Base-by-base conservation (phyloP, 1,140 invertebrate species). In the Drosophila baimaii region DNA sequence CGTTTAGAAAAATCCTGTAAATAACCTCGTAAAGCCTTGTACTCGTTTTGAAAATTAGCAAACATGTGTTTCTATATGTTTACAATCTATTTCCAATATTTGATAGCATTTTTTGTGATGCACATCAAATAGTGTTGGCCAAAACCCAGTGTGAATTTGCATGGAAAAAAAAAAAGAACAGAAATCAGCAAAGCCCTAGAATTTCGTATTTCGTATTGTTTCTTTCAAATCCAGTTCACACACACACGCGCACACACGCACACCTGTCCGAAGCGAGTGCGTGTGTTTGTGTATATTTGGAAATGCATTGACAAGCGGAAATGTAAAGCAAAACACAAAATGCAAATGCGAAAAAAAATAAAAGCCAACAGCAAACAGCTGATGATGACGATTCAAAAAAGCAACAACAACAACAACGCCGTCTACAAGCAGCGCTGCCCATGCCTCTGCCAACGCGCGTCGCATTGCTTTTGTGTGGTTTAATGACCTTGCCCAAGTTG, bases 401-500 rank as follows among this genome's bases (percentile, higher is more conserved):
- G 43, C n/a, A 62, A 62, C 31, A 65, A 17, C 35, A 51, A 63
- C 54, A 56, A 43, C 44, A 85, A 74, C 79, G 82, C 59, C 79
- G 25, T 46, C 47, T 31, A 51, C 29, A 52, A 49, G 58, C 74
- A 70, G 70, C 79, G 56, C 43, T 37, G 71, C 49, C 35, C 25
- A 19, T n/a, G 31, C 27, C 41, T 56, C 19, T 41, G 64, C 56
- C 65, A 35, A 25, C 43, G 47, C 33, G 8, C 23, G 15, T 41
- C 27, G 47, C 51, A 63, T 63, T 64, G 62, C 73, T 56, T 79
- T 81, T 79, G 82, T 86, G 82, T 86, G 82, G 82, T 86, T 85
- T 86, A 86, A 86, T 86, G 82, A 86, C 82, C 82, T 86, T 86
- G 82, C 83, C 82, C 82, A 86, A 86, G 82, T 86, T 79, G 82